Percentiles rank a stretch among this genome's conserved stretches.
Conservation (phyloP, 2,113 vertebrate genomes). For the Prolemur simus region DNA sequence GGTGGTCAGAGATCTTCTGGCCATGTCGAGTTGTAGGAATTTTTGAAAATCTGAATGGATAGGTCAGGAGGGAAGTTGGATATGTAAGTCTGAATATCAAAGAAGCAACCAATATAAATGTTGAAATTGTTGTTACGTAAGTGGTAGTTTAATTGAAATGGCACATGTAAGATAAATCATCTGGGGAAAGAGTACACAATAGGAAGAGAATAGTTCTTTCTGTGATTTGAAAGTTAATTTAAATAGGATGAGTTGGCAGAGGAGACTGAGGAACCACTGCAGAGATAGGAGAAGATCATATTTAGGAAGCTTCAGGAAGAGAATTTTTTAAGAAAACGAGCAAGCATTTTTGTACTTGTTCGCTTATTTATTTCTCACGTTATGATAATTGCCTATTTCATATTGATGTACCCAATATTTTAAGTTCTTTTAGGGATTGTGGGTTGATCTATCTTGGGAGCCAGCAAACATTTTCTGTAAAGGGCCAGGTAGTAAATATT, state of each 20-base stretch:
- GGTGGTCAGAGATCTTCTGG: background rate
- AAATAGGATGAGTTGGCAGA: constrained; percentile 12
- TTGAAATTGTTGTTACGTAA: background rate
- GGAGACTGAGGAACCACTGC: background rate
- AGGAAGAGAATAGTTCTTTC: background rate
- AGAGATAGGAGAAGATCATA: background rate
- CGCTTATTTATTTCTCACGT: constrained; percentile 27
- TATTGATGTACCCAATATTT: background rate
- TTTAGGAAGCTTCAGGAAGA: background rate
- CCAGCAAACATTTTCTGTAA: constrained; percentile 32
- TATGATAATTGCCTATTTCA: background rate
- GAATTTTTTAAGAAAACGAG: constrained; percentile 2
- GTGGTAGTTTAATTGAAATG: constrained; percentile 1
- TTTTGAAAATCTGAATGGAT: constrained; percentile 46
- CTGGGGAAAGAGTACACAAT: background rate
- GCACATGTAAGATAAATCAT: background rate
- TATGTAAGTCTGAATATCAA: background rate
- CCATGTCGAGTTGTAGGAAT: background rate
- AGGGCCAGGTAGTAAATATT: constrained; percentile 17
- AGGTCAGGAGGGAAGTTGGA: background rate
- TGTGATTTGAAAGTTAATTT: constrained; percentile 17
- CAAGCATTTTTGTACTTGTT: background rate
- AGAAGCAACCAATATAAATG: background rate
- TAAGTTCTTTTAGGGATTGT: background rate
- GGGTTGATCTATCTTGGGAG: background rate